A percentile compares a stretch with the other conserved stretches of the same genome.
Evolutionary conservation across 2,888 invertebrate genomes (phyloP).

Genomic region (Nomada fabriciana): DNA sequence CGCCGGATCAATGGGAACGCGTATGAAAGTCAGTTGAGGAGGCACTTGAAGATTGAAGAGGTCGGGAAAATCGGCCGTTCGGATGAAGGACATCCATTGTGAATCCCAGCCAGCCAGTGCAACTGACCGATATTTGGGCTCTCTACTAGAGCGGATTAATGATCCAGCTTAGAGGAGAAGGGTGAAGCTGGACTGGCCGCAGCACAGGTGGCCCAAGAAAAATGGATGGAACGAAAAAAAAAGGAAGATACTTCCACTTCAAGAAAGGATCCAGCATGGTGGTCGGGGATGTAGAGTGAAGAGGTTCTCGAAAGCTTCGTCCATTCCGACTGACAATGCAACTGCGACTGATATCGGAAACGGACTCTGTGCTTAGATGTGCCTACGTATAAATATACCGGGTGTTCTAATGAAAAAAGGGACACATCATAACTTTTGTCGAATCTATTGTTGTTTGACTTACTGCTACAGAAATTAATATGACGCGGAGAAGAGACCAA

Average conservation of each 20-base stretch:
- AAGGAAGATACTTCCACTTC: constrained; percentile 54
- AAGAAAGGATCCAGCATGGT: constrained; percentile 58
- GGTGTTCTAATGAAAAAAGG: constrained; percentile 42
- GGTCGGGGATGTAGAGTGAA: constrained; percentile 56
- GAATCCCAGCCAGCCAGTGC: background rate
- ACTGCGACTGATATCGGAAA: constrained; percentile 60
- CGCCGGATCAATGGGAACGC: constrained; percentile 31
- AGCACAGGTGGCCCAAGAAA: constrained; percentile 49
- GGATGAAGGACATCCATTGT: constrained; percentile 68
- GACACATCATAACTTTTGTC: too few species aligned
- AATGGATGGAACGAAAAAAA: constrained; percentile 57
- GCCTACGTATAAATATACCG: constrained; percentile 48
- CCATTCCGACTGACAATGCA: constrained; percentile 70
- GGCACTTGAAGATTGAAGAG: constrained; percentile 10
- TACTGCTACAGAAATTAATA: too few species aligned
- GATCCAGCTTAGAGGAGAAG: constrained; percentile 49
- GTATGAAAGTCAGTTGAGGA: background rate
- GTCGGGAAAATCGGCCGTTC: constrained; percentile 53
- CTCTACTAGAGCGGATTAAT: constrained; percentile 69
- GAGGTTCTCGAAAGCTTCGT: constrained; percentile 72
- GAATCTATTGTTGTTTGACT: too few species aligned
- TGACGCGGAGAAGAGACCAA: too few species aligned
- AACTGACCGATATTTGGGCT: constrained; percentile 73
- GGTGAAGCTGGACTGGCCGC: constrained; percentile 44
- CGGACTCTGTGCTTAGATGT: constrained; percentile 46